Base-by-base conservation (phyloP, 2,797 vertebrate species). In the Macropus fuliginosus region DNA sequence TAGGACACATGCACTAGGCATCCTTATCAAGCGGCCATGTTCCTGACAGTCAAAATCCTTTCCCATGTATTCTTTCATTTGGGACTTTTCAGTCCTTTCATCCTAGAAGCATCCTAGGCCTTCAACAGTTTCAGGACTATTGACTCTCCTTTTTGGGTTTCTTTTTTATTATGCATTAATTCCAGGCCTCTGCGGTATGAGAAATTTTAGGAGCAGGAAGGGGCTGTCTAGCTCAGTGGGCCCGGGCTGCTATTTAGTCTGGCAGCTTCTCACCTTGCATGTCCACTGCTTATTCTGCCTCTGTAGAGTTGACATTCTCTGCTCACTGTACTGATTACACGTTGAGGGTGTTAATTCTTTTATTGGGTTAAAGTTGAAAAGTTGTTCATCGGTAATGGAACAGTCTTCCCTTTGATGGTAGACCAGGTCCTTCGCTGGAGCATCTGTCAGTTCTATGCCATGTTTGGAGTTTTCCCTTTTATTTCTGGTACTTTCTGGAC, bases 321-420 rank as follows among this genome's bases (percentile, higher is more conserved):
- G 4, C 96, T 96, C 92, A 91, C 96, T 96, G 66, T 95, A 91
- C 93, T 95, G 97, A 97, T 97, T 95, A 96, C 94, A 95, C 96
- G 46, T 92, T 97, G 97, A 54, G 94, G 97, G 96, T 28, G 96
- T 97, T 98, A 96, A 96, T 98, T 98, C 96, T 97, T 98, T 96
- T 98, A 92, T 95, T 97, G 96, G 97, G 95, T 95, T 96, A 95
- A 94, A 97, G 95, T 97, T 98, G 98, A 96, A 46, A 98, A 94
- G 95, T 96, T 96, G 97, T 98, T 98, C 98, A 98, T 98, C 98
- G 98, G 97, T 98, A 98, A 98, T 97, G 95, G 94, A 96, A 98
- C 97, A 97, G 97, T 98, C 97, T 98, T 98, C 98, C 97, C 97
- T 97, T 98, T 97, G 95, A 59, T 95, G 96, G 97, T 96, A 97